phyloP scores from a whole-genome alignment of 2,888 invertebrate species.

The Vesta saturnalis region DNA sequence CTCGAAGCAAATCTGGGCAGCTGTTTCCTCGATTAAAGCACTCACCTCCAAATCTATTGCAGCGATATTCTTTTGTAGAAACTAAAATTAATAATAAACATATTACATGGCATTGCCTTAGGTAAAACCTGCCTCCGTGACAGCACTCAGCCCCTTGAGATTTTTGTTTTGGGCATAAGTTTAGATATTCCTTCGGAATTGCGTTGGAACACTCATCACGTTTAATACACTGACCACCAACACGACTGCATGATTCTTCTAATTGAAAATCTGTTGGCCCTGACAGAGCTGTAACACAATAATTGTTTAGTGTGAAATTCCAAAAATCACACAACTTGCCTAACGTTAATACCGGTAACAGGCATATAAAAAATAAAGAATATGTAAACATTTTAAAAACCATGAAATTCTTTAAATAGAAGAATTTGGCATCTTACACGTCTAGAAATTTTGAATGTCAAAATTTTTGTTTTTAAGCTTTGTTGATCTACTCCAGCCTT shows the following conservation, averaged over 20 bases:
- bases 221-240: constrained; percentile 42
- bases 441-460: no score
- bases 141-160: constrained; percentile 49
- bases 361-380: no score
- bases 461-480: no score
- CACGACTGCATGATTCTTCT: constrained; percentile 13
- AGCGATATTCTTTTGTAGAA: constrained; percentile 22
- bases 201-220: constrained; percentile 43
- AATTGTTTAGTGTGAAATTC: no score
- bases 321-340: no score
- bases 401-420: no score
- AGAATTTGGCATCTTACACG: no score
- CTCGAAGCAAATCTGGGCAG: not conserved
- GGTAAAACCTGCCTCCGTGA: constrained; percentile 39
- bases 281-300: no score
- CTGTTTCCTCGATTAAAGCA: not conserved
- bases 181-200: constrained; percentile 1
- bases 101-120: constrained; percentile 16
- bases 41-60: constrained; percentile 18
- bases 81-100: constrained; percentile 17
- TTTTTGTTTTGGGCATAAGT: constrained; percentile 43
- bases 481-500: no score
- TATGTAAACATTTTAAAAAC: no score
- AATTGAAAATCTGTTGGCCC: not conserved
- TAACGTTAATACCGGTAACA: no score